Conservation (phyloP, 2,888 invertebrate species). For the Drosophila falleni region DNA sequence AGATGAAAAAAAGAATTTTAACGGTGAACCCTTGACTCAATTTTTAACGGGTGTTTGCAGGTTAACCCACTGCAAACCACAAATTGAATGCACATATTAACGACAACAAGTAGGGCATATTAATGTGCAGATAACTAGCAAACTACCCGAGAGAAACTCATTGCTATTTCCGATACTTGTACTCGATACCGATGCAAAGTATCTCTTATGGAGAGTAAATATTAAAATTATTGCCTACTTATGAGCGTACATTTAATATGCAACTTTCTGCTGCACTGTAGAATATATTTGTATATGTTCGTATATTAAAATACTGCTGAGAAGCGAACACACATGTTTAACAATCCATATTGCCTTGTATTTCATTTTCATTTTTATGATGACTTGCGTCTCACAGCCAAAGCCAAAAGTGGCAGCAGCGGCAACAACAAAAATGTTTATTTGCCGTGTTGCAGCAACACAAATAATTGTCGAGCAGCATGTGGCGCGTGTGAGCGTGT, state of each 20-base stretch:
- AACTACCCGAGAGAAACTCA: background rate
- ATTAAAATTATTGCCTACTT: constrained; percentile 63
- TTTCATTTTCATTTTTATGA: constrained; percentile 66
- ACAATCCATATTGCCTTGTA: constrained; percentile 74
- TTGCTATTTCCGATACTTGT: too few species aligned
- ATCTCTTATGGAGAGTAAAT: constrained; percentile 16
- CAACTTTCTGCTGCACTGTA: constrained; percentile 40
- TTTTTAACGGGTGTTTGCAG: background rate
- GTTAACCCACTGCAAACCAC: background rate
- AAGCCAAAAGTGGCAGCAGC: constrained; percentile 2
- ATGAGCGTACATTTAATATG: constrained; percentile 50
- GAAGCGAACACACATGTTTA: constrained; percentile 68
- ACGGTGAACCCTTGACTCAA: background rate
- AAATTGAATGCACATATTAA: constrained; percentile 5
- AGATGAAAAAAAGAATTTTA: too few species aligned
- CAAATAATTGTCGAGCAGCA: constrained; percentile 81
- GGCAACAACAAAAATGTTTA: constrained; percentile 63
- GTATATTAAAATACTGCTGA: constrained; percentile 62
- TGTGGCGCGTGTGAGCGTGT: constrained; percentile 54
- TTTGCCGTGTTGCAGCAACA: constrained; percentile 78
- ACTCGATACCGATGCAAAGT: constrained; percentile 2
- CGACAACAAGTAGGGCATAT: constrained; percentile 1
- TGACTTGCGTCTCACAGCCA: constrained; percentile 53
- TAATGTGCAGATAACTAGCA: constrained; percentile 2
- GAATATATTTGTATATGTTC: constrained; percentile 9